Evolutionary conservation across 2,113 vertebrate genomes (phyloP).

Genomic region (Penelope pileata): DNA sequence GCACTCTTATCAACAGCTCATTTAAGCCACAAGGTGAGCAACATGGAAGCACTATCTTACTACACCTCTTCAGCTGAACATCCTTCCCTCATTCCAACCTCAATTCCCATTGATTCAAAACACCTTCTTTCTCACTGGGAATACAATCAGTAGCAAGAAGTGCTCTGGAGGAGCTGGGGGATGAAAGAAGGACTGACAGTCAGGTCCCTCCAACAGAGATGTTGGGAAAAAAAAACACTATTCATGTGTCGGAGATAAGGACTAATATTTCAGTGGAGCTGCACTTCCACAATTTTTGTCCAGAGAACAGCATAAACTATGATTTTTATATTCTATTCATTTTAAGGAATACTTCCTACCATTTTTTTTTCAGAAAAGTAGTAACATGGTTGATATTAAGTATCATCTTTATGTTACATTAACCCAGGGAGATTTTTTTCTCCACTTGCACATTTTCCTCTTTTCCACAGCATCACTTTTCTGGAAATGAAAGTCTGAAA

Average conservation of each 20-base stretch:
- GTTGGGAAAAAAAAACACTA: fast-evolving
- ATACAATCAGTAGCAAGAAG: neutral
- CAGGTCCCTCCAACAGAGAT: neutral
- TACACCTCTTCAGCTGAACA: neutral
- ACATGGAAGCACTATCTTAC: neutral
- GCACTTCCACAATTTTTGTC: neutral
- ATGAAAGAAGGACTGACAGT: neutral
- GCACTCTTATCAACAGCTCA: neutral
- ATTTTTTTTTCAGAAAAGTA: neutral
- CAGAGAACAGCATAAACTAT: neutral
- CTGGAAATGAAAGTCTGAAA: neutral
- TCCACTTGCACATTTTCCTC: neutral
- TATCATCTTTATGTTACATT: neutral
- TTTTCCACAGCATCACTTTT: neutral
- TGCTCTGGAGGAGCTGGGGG: neutral
- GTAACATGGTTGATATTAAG: neutral
- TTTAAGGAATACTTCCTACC: neutral
- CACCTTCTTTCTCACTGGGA: neutral
- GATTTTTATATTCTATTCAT: neutral
- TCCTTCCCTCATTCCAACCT: neutral
- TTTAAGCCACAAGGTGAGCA: neutral
- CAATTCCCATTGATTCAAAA: neutral
- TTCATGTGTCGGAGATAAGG: neutral
- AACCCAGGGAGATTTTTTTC: neutral
- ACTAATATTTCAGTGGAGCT: neutral